These are phyloP conservation scores for Hozukius guyotensis DNA, from an alignment of 2,797 vertebrate genomes.

Conservation along the genomic window DNA sequence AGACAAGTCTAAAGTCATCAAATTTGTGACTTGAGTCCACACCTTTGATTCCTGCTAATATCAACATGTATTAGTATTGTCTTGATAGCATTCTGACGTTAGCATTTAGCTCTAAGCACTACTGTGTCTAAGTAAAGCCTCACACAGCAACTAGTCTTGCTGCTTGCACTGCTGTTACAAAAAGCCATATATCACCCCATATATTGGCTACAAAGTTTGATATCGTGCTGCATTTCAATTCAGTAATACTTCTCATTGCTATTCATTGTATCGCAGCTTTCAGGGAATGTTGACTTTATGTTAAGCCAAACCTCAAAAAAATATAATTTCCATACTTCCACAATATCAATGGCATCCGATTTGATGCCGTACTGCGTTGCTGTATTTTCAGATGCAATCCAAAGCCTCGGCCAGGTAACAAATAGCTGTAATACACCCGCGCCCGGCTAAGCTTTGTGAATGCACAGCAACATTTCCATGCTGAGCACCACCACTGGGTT, in stretches of 20 bases:
- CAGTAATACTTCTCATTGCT: conserved; percentile 18
- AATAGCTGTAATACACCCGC: conserved; percentile 42
- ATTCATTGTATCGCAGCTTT: conserved; percentile 30
- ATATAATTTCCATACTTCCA: neutral
- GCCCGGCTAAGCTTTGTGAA: conserved; percentile 50
- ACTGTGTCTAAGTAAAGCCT: neutral
- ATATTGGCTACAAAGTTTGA: neutral
- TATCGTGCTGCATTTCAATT: conserved; percentile 13
- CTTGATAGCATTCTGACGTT: neutral
- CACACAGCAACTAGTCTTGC: too few species aligned
- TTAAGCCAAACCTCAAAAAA: neutral
- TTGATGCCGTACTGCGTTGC: neutral
- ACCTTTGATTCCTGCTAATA: neutral
- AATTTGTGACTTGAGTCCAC: neutral
- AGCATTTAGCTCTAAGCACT: neutral
- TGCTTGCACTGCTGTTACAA: neutral
- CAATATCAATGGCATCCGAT: neutral
- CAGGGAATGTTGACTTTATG: conserved; percentile 16
- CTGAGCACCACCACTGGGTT: conserved; percentile 59
- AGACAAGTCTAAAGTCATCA: too few species aligned
- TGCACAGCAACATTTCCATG: conserved; percentile 65
- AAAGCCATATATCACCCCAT: neutral
- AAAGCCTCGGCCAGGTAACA: conserved; percentile 48
- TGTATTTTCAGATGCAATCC: conserved; percentile 34
- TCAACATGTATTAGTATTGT: neutral